These are phyloP conservation scores for Etheostoma nigrum DNA, from an alignment of 2,797 vertebrate genomes.

Conservation along the genomic window DNA sequence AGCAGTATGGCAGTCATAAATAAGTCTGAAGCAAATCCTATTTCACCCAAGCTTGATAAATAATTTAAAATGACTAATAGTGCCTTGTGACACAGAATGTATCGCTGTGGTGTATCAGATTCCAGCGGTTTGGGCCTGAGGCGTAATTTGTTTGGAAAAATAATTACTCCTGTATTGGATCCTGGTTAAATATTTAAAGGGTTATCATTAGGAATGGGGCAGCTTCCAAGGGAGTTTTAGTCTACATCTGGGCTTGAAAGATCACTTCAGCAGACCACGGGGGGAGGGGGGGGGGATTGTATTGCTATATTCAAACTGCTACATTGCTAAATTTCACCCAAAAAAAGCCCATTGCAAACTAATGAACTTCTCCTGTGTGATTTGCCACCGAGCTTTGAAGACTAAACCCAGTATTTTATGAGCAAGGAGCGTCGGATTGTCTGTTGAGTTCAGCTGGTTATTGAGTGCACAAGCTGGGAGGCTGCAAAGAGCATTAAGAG, in stretches of 20 bases:
- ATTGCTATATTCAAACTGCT: conserved; percentile 41
- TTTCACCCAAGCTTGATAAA: conserved; percentile 82
- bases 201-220: conserved; percentile 76
- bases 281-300: conserved; percentile 19
- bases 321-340: conserved; percentile 46
- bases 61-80: conserved; percentile 87
- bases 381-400: conserved; percentile 58
- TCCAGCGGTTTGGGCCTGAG: conserved; percentile 75
- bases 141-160: conserved; percentile 88
- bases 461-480: conserved; percentile 66
- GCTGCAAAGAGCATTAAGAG: conserved; percentile 61
- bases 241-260: conserved; percentile 40
- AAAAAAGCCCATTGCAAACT: conserved; percentile 49
- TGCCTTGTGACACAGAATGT: conserved; percentile 76
- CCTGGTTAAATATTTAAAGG: conserved; percentile 86
- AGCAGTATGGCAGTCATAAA: conserved; percentile 55
- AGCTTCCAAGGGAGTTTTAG: conserved; percentile 52
- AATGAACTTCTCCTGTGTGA: conserved; percentile 64
- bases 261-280: conserved; percentile 29
- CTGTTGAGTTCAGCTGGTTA: conserved; percentile 67
- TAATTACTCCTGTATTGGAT: conserved; percentile 85
- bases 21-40: conserved; percentile 70
- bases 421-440: conserved; percentile 66
- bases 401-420: conserved; percentile 75
- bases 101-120: conserved; percentile 78